Evolutionary conservation across 1,140 invertebrate genomes (phyloP).

Genomic region (Mamestra configurata): DNA sequence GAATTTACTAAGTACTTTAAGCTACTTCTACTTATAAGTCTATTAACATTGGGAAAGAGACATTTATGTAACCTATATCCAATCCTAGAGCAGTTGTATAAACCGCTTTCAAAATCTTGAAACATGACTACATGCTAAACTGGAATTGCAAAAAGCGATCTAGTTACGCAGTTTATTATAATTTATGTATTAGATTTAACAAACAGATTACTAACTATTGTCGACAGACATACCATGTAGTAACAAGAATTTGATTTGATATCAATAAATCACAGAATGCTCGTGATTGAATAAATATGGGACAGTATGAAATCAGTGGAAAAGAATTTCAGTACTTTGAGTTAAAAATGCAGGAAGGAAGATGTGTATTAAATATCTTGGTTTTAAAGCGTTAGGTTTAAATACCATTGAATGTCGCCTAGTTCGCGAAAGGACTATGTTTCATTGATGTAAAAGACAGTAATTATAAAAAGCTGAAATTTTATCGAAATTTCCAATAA

Average conservation of each 20-base stretch:
- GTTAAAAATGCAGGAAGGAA: not conserved
- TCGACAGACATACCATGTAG: conserved; percentile 2
- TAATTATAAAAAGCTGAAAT: too few relatives aligned
- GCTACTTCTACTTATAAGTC: not conserved
- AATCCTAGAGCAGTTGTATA: conserved; percentile 7
- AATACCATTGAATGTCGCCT: too few relatives aligned
- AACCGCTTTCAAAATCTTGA: conserved; percentile 32
- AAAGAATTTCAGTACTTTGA: not conserved
- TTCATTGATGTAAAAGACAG: too few relatives aligned
- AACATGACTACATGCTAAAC: conserved; percentile 28
- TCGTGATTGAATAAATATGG: not conserved
- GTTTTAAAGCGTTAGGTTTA: too few relatives aligned
- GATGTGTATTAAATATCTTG: too few relatives aligned
- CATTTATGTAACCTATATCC: conserved; percentile 24
- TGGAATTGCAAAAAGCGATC: conserved; percentile 35
- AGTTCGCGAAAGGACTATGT: too few relatives aligned
- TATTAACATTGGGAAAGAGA: conserved; percentile 4
- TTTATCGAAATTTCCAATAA: too few relatives aligned
- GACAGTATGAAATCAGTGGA: not conserved
- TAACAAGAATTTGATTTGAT: conserved; percentile 1
- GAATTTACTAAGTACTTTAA: not conserved
- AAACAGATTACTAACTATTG: conserved; percentile 34
- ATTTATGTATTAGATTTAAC: conserved; percentile 38
- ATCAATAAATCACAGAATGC: not conserved
- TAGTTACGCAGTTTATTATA: conserved; percentile 34